phyloP scores from a whole-genome alignment of 2,113 vertebrate species.

The Hemichromis elongatus region DNA sequence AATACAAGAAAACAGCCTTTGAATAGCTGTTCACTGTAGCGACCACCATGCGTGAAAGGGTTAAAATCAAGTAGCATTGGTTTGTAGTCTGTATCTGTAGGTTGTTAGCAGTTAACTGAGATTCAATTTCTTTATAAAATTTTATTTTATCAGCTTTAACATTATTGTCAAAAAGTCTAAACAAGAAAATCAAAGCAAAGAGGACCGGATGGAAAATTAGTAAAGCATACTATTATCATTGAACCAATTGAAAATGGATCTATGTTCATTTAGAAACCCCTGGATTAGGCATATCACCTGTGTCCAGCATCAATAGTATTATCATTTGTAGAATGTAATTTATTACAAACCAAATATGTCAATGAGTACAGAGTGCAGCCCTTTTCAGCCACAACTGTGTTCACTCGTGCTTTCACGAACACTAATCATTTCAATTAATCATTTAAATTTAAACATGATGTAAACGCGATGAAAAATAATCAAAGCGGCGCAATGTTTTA shows the following conservation, averaged over 20 bases:
- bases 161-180: neutral
- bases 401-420: neutral
- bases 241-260: neutral
- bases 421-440: neutral
- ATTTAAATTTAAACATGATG: neutral
- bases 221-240: neutral
- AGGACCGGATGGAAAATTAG: neutral
- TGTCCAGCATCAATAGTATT: neutral
- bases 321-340: neutral
- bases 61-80: neutral
- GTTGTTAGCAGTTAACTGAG: neutral
- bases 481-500: neutral
- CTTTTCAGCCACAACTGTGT: neutral
- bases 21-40: no score
- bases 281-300: neutral
- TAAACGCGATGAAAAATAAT: constrained; percentile 11
- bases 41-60: no score
- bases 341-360: neutral
- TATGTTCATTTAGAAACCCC: neutral
- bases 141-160: neutral
- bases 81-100: neutral
- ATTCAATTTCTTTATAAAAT: neutral
- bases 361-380: neutral
- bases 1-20: no score
- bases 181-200: neutral